Percentiles rank a stretch among this genome's conserved stretches.
phyloP scores from a whole-genome alignment of 2,113 vertebrate species.

The Salvator merianae region DNA sequence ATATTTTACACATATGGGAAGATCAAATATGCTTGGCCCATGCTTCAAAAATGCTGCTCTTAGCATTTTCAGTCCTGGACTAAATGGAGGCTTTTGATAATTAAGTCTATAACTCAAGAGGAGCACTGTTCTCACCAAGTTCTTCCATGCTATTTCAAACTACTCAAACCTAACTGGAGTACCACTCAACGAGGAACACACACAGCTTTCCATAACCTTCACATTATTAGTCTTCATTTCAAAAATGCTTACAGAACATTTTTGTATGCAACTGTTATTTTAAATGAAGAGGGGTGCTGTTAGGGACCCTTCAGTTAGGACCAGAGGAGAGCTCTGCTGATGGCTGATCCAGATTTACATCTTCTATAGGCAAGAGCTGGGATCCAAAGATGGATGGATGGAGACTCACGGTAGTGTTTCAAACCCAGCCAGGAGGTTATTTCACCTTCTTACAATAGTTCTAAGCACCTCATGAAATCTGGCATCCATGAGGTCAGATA shows the following conservation, averaged over 20 bases:
- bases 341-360: neutral
- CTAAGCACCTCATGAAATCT: neutral
- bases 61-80: slow-evolving; percentile 49
- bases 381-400: too few relatives aligned
- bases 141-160: slow-evolving; percentile 28
- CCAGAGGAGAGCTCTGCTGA: neutral
- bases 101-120: slow-evolving; percentile 32
- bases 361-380: neutral
- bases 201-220: neutral
- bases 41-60: slow-evolving; percentile 20
- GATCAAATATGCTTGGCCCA: slow-evolving; percentile 40
- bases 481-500: too few relatives aligned
- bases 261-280: neutral
- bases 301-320: neutral
- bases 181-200: slow-evolving; percentile 1
- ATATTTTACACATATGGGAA: slow-evolving; percentile 36
- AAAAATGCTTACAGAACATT: neutral
- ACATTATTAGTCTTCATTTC: neutral
- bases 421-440: neutral
- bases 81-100: slow-evolving; percentile 38
- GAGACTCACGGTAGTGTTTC: too few relatives aligned
- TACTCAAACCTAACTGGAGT: slow-evolving; percentile 8
- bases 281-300: neutral
- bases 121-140: slow-evolving; percentile 29
- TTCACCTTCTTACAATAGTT: neutral